These are phyloP conservation scores for Sinohyriopsis cumingii DNA, from an alignment of 2,888 invertebrate species.

Conservation along the genomic window DNA sequence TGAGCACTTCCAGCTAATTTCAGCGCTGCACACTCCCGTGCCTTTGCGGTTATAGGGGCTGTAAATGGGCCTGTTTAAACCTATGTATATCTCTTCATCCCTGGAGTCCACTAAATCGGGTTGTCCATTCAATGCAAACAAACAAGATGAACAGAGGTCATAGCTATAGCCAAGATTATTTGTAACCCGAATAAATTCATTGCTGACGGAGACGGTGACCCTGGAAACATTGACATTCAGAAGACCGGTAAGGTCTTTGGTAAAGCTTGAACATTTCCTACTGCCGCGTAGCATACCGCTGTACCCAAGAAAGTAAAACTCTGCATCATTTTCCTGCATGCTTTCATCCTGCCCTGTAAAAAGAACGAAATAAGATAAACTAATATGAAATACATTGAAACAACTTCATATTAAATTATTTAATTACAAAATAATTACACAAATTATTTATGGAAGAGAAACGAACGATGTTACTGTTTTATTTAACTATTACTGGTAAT, in stretches of 20 bases:
- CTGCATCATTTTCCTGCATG: conserved; percentile 4
- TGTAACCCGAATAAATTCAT: conserved; percentile 4
- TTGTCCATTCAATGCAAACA: conserved; percentile 14
- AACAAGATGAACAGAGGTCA: conserved; percentile 2
- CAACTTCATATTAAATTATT: too few relatives aligned
- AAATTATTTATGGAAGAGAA: too few relatives aligned
- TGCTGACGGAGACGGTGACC: conserved; percentile 3
- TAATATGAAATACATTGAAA: too few relatives aligned
- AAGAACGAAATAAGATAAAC: too few relatives aligned
- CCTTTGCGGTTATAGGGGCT: neutral
- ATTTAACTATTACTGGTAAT: too few relatives aligned
- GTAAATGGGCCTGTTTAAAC: conserved; percentile 2
- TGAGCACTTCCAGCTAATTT: conserved; percentile 8
- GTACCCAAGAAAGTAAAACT: neutral
- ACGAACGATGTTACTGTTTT: too few relatives aligned
- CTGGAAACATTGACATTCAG: neutral
- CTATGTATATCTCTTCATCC: conserved; percentile 3
- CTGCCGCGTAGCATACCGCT: neutral
- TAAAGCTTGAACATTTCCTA: neutral
- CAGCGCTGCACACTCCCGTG: conserved; percentile 1
- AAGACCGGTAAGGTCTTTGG: neutral
- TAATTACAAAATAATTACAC: too few relatives aligned
- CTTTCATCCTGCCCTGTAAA: conserved; percentile 2
- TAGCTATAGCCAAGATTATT: conserved; percentile 6
- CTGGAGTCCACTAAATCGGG: neutral